Evolutionary conservation across 2,797 vertebrate species (phyloP), one percentile per base, ranked within the genome.

Genomic region (Atherinosoma microstoma): DNA sequence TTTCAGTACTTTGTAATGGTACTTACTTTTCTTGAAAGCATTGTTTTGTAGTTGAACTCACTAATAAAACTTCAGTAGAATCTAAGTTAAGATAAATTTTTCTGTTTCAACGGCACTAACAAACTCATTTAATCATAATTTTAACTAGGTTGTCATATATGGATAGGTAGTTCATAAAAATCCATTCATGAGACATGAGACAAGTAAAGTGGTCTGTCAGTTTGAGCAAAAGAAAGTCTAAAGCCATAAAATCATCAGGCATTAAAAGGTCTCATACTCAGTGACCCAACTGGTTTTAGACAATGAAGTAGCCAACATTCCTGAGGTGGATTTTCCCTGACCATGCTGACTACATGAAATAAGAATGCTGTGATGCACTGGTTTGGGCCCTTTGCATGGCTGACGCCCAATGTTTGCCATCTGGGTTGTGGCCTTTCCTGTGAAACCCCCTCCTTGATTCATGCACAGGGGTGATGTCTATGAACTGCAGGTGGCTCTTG

Each of bases 401-500:
- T 60, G 58, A 59, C 13, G 16, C 59, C 70, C 70, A 82, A 73
- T 82, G 85, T 73, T 82, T 74, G 62, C 75, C 74, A 84, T 90
- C 83, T 91, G 82, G 76, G 73, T 40, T 64, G 67, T 47, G 68
- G 65, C 61, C 75, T 76, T 87, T 86, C 72, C 84, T 78, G 73
- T 76, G 79, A 85, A 71, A 59, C 32, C 70, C 71, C 64, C 24
- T 27, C 56, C 51, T n/a, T n/a, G 42, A 67, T 64, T 49, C 18
- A 2, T 66, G 70, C 66, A 64, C 71, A 72, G 20, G 38, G 69
- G 20, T 45, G 68, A 54, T 89, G 86, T 88, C 86, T 89, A 74
- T 86, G 84, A 81, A 80, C 64, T 90, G 88, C 91, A 93, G 93
- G 92, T 93, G 93, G 80, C 79, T 89, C 84, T 79, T 75, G 70